Evolutionary conservation across 2,888 invertebrate genomes (phyloP).

Genomic region (Caenorhabditis panamensis): DNA sequence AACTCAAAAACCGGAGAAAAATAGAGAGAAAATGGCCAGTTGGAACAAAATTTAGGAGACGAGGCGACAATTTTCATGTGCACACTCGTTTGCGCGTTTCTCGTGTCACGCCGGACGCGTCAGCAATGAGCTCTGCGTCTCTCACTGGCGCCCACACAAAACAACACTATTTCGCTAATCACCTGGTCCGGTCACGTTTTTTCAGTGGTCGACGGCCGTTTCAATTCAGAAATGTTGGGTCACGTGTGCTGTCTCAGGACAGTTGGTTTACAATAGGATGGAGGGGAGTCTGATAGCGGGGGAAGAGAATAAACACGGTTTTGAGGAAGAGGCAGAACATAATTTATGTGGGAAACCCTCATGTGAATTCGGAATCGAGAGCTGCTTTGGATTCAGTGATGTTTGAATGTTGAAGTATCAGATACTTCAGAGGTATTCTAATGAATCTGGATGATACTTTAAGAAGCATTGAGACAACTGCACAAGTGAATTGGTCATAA

Average conservation of each 20-base stretch:
- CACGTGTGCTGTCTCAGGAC: slow-evolving; percentile 42
- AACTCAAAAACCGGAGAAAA: slow-evolving; percentile 5
- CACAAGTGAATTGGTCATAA: not conserved
- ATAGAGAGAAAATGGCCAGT: slow-evolving; percentile 19
- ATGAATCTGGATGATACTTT: no score
- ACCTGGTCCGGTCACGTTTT: slow-evolving; percentile 62
- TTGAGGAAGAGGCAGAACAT: not conserved
- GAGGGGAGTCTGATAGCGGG: not conserved
- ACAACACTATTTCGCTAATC: slow-evolving; percentile 43
- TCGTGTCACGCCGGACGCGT: slow-evolving; percentile 42
- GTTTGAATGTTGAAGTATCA: no score
- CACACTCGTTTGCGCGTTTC: slow-evolving; percentile 38
- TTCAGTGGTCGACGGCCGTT: slow-evolving; percentile 22
- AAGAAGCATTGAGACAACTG: no score
- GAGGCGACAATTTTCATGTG: slow-evolving; percentile 46
- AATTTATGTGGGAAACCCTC: not conserved
- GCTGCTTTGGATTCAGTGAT: not conserved
- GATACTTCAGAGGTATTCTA: no score
- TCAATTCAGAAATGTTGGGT: slow-evolving; percentile 48
- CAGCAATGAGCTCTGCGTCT: slow-evolving; percentile 51
- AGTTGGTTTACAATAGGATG: slow-evolving; percentile 18
- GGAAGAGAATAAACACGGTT: slow-evolving; percentile 20
- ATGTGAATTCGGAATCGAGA: not conserved
- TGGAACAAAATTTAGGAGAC: slow-evolving; percentile 59
- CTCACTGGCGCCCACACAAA: slow-evolving; percentile 5